phyloP scores from a whole-genome alignment of 2,888 invertebrate genomes.

The Chrysolina oricalcia region DNA sequence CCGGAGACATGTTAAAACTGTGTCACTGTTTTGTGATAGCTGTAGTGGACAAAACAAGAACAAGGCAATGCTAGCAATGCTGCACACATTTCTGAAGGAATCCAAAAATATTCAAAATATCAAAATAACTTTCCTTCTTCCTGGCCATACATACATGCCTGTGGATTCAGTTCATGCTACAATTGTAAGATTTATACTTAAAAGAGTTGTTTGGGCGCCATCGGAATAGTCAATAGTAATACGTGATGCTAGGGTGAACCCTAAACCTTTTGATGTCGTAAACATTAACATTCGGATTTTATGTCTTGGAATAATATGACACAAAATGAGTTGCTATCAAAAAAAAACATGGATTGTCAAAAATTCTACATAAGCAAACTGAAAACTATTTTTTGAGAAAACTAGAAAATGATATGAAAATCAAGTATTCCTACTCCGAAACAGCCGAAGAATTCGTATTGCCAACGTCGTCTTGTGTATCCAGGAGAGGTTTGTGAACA shows the following conservation, averaged over 20 bases:
- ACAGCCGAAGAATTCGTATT: background rate
- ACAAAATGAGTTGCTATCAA: background rate
- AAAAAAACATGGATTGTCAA: background rate
- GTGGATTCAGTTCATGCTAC: slow-evolving; percentile 62
- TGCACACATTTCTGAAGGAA: slow-evolving; percentile 50
- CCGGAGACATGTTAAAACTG: slow-evolving; percentile 42
- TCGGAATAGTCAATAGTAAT: slow-evolving; percentile 62
- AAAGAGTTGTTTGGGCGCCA: slow-evolving; percentile 59
- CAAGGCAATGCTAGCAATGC: slow-evolving; percentile 52
- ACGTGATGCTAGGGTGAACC: slow-evolving; percentile 34
- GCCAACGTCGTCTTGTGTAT: slow-evolving; percentile 1
- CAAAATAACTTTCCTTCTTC: slow-evolving; percentile 39
- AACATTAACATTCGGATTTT: background rate
- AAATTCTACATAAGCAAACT: background rate
- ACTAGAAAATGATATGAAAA: background rate
- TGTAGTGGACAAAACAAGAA: slow-evolving; percentile 62
- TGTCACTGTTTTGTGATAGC: slow-evolving; percentile 57
- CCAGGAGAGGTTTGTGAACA: background rate
- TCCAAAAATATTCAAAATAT: slow-evolving; percentile 52
- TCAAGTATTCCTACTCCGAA: background rate
- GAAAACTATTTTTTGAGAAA: background rate
- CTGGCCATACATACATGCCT: slow-evolving; percentile 66
- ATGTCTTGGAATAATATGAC: slow-evolving; percentile 3
- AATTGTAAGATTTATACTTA: slow-evolving; percentile 57
- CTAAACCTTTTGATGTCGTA: slow-evolving; percentile 30